A percentile compares a stretch with the other conserved stretches of the same genome.
phyloP scores from a whole-genome alignment of 2,113 vertebrate species.

The Rhinichthys klamathensis region DNA sequence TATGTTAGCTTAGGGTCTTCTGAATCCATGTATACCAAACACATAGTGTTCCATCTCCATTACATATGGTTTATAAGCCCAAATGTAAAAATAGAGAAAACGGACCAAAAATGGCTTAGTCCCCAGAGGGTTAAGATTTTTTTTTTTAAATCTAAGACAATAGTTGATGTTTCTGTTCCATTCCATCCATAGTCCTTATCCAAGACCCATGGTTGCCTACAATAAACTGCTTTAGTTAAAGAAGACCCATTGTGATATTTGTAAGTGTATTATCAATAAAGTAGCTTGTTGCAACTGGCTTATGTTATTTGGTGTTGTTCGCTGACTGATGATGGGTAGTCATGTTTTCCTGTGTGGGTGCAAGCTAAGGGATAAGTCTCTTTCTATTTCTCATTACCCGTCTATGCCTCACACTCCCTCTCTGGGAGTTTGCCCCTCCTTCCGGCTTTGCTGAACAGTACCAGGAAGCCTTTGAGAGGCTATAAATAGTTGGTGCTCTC shows the following conservation, averaged over 20 bases:
- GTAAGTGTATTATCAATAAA: neutral
- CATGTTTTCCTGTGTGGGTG: conserved; percentile 23
- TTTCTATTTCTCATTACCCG: neutral
- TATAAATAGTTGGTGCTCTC: conserved; percentile 16
- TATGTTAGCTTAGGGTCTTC: too few relatives aligned
- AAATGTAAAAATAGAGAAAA: too few relatives aligned
- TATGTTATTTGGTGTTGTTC: neutral
- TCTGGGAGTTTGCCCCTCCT: conserved; percentile 24
- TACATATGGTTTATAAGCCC: too few relatives aligned
- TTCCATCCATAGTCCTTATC: neutral
- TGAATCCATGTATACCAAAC: too few relatives aligned
- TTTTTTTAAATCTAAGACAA: too few relatives aligned
- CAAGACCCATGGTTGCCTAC: neutral
- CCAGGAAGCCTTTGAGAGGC: conserved; percentile 40
- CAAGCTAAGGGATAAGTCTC: neutral
- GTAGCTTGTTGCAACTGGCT: neutral
- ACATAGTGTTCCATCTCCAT: too few relatives aligned
- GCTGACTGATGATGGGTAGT: conserved; percentile 16
- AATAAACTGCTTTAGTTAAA: neutral
- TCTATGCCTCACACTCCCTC: neutral
- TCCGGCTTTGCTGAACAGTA: conserved; percentile 22
- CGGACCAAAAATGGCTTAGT: too few relatives aligned
- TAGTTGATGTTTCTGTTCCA: neutral
- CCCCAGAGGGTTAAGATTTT: too few relatives aligned
- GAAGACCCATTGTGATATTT: neutral